Percentiles rank a stretch among this genome's conserved stretches.
These are phyloP conservation scores for Peromyscus attwateri DNA, from an alignment of 2,797 vertebrate species.

Conservation along the genomic window DNA sequence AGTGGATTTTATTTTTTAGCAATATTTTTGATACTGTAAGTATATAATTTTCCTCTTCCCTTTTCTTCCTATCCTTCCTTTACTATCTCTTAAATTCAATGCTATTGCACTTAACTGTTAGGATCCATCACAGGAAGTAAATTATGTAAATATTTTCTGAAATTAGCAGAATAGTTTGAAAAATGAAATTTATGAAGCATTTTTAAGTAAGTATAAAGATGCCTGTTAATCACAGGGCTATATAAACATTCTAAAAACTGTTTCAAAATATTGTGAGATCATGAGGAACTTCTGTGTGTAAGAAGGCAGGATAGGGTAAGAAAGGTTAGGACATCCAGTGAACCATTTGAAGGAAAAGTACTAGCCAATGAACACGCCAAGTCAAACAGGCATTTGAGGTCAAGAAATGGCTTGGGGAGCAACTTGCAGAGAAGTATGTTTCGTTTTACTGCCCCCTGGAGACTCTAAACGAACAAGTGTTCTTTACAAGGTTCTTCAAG, in stretches of 20 bases:
- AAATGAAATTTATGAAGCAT: slow-evolving; percentile 37
- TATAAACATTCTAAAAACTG: slow-evolving; percentile 33
- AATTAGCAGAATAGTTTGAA: slow-evolving; percentile 47
- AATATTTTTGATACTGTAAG: background rate
- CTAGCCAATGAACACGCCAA: slow-evolving; percentile 70
- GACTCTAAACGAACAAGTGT: slow-evolving; percentile 55
- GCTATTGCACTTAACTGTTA: background rate
- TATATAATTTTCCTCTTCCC: background rate
- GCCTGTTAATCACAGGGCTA: slow-evolving; percentile 11
- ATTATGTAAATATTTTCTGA: background rate
- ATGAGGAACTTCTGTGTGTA: background rate
- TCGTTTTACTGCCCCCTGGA: slow-evolving; percentile 57
- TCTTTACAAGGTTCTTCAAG: background rate
- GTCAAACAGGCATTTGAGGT: slow-evolving; percentile 45
- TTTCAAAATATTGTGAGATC: slow-evolving; percentile 58
- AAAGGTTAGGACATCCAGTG: slow-evolving; percentile 32
- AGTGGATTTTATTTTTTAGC: slow-evolving; percentile 32
- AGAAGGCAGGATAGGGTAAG: background rate
- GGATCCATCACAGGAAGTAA: background rate
- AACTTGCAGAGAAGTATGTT: background rate
- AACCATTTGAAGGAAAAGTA: slow-evolving; percentile 72
- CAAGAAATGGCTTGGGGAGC: slow-evolving; percentile 43
- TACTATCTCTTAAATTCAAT: background rate
- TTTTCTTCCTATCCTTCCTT: background rate
- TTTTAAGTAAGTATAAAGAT: slow-evolving; percentile 8